phyloP scores from a whole-genome alignment of 2,888 invertebrate species.

The Odontothrips loti region DNA sequence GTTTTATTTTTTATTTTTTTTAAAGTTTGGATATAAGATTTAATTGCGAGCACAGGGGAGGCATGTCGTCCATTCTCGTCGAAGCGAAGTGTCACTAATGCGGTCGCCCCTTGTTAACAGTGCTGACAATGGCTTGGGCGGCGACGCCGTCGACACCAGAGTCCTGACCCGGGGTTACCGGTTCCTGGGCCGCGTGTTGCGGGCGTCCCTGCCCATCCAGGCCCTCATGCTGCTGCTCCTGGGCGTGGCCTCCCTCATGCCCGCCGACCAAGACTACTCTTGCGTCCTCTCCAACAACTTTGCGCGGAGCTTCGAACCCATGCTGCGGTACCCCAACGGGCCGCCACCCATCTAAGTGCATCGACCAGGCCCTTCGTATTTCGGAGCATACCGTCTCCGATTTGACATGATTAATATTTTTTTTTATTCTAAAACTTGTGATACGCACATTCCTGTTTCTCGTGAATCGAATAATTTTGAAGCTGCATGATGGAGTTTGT shows the following conservation, averaged over 20 bases:
- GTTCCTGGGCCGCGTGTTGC: slow-evolving; percentile 83
- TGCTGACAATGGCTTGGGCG: slow-evolving; percentile 47
- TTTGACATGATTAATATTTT: not conserved
- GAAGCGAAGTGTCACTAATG: too few species aligned
- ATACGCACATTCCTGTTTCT: not conserved
- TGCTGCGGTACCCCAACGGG: slow-evolving; percentile 85
- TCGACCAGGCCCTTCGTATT: not conserved
- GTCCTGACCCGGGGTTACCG: slow-evolving; percentile 71
- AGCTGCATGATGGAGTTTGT: not conserved
- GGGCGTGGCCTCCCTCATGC: slow-evolving; percentile 89
- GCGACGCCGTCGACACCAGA: slow-evolving; percentile 57
- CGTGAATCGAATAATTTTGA: not conserved
- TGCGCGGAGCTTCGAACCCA: slow-evolving; percentile 78
- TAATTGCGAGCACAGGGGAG: not conserved
- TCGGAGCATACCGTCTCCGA: not conserved
- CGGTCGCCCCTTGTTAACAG: slow-evolving; percentile 42
- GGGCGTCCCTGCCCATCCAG: slow-evolving; percentile 91
- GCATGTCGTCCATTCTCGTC: not conserved
- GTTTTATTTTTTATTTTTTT: not conserved
- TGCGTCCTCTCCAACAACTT: slow-evolving; percentile 81
- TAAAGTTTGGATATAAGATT: not conserved
- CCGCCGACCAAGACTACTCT: slow-evolving; percentile 78
- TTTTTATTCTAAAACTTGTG: not conserved
- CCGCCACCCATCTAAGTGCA: slow-evolving; percentile 77
- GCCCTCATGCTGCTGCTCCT: slow-evolving; percentile 87